phyloP scores from a whole-genome alignment of 2,797 vertebrate species.

The Heterohyrax brucei region DNA sequence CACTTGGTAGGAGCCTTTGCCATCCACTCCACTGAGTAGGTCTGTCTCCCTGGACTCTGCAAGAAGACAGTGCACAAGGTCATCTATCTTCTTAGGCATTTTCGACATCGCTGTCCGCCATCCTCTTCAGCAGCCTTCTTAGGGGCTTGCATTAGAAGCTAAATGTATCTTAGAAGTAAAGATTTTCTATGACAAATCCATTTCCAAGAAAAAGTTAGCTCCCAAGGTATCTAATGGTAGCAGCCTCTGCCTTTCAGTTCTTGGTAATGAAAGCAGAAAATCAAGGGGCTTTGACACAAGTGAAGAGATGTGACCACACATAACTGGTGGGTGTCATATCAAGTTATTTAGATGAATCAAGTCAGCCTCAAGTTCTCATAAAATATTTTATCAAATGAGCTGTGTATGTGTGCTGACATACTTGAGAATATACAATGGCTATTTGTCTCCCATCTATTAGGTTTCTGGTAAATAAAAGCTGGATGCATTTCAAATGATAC shows the following conservation, averaged over 20 bases:
- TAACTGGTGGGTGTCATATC: background rate
- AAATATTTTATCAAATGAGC: background rate
- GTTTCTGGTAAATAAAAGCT: slow-evolving; percentile 14
- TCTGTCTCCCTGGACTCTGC: slow-evolving; percentile 98
- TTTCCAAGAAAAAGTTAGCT: background rate
- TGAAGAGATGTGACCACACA: background rate
- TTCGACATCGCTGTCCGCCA: background rate
- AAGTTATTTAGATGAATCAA: background rate
- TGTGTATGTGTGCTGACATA: background rate
- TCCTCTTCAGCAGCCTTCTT: background rate
- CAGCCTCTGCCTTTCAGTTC: background rate
- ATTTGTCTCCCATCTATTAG: background rate
- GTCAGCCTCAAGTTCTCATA: background rate
- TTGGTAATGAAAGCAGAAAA: background rate
- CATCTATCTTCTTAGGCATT: background rate
- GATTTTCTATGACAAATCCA: background rate
- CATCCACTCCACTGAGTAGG: slow-evolving; percentile 96
- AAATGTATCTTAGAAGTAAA: slow-evolving; percentile 18
- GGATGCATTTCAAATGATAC: background rate
- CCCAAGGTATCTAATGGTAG: background rate
- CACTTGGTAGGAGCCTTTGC: slow-evolving; percentile 98
- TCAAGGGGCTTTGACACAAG: background rate
- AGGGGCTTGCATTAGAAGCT: background rate
- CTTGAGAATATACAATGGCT: background rate
- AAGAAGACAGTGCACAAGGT: slow-evolving; percentile 73